phyloP scores from a whole-genome alignment of 2,797 vertebrate genomes.

The Eulemur albifrons region DNA sequence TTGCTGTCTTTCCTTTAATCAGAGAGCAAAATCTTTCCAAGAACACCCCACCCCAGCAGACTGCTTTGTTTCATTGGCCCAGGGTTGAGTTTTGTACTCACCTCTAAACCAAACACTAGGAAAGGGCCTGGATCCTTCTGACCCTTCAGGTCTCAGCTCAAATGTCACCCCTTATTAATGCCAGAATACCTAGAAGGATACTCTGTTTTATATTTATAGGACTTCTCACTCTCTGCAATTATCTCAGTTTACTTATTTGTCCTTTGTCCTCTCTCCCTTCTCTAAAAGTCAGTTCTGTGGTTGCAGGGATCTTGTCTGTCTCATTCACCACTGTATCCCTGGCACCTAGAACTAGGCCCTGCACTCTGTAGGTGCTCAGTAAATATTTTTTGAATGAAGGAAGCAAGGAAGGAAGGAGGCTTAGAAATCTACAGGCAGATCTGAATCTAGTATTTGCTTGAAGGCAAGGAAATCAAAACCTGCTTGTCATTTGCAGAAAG shows the following conservation, averaged over 20 bases:
- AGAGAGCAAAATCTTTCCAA: conserved; percentile 24
- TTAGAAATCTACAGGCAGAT: too few species aligned
- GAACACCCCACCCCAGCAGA: background rate
- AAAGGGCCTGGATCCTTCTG: background rate
- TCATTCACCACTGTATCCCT: background rate
- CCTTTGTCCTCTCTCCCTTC: background rate
- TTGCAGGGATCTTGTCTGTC: background rate
- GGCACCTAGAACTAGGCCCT: background rate
- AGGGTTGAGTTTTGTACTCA: background rate
- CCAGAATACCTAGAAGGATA: background rate
- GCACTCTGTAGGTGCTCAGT: background rate
- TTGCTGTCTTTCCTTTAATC: background rate
- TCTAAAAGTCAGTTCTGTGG: background rate
- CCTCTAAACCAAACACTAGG: background rate
- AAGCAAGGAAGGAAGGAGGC: background rate
- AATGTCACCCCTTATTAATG: background rate
- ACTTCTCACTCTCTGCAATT: background rate
- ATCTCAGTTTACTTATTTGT: background rate
- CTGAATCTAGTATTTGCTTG: background rate
- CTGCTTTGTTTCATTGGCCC: background rate
- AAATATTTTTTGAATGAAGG: background rate
- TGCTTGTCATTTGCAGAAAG: background rate
- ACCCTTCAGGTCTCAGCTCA: background rate
- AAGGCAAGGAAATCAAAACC: background rate
- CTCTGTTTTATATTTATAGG: background rate